These are phyloP conservation scores for Grus americana DNA, from an alignment of 2,113 vertebrate species.

Conservation along the genomic window DNA sequence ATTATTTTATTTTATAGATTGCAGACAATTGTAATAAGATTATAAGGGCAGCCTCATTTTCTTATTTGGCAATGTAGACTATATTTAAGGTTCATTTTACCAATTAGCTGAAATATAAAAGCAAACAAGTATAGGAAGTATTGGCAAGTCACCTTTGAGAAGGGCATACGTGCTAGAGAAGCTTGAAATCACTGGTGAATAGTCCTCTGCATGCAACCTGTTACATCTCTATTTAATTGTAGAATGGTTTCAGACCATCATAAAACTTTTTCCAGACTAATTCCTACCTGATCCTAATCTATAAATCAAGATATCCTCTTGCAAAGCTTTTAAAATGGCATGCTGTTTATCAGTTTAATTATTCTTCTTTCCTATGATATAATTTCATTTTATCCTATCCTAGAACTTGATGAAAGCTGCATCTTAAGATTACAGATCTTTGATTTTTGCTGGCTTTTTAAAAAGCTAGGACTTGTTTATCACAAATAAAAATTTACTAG, in stretches of 20 bases:
- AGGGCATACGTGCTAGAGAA: accelerated
- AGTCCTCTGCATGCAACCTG: not conserved
- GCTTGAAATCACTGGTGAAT: not conserved
- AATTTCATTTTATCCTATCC: slow-evolving; percentile 48
- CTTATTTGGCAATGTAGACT: not conserved
- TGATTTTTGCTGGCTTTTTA: slow-evolving; percentile 32
- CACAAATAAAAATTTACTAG: not conserved
- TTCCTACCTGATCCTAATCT: not conserved
- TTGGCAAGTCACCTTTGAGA: not conserved
- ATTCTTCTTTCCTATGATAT: not conserved
- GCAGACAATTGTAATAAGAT: not conserved
- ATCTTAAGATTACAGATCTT: slow-evolving; percentile 16
- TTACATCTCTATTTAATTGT: not conserved
- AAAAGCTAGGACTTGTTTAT: not conserved
- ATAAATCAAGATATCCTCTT: not conserved
- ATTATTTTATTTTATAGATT: not conserved
- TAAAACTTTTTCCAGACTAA: not conserved
- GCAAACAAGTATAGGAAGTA: not conserved
- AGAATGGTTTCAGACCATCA: not conserved
- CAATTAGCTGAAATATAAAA: not conserved
- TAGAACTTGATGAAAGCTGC: not conserved
- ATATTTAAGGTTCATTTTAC: not conserved
- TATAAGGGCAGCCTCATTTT: not conserved
- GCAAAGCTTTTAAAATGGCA: not conserved
- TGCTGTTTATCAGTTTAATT: slow-evolving; percentile 24